Percentiles rank a stretch among this genome's conserved stretches.
These are phyloP conservation scores for Lagopus muta DNA, from an alignment of 2,113 vertebrate species.

Conservation along the genomic window DNA sequence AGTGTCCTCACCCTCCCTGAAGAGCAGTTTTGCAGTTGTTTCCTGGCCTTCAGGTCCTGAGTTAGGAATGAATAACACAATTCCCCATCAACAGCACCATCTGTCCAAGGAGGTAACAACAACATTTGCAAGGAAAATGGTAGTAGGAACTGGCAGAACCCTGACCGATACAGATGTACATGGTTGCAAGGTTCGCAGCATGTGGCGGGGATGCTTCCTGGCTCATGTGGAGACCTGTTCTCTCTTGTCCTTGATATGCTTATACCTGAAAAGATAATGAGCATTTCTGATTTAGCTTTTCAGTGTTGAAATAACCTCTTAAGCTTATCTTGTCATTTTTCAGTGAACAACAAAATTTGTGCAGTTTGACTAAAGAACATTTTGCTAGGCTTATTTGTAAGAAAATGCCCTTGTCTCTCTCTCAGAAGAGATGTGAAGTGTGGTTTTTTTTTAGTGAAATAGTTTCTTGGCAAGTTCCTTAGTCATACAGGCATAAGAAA, in stretches of 20 bases:
- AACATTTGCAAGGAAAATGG: not conserved
- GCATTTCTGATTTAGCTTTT: rapidly evolving
- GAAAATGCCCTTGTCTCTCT: not conserved
- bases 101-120: not conserved
- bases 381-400: not conserved
- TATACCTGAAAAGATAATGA: not conserved
- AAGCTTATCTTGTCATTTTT: not conserved
- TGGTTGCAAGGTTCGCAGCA: rapidly evolving
- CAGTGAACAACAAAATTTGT: not conserved
- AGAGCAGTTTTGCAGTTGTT: not conserved
- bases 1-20: not conserved
- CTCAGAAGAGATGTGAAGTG: not conserved
- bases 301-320: not conserved
- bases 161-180: not conserved
- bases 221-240: not conserved
- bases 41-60: not conserved
- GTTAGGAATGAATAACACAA: not conserved
- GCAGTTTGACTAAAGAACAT: rapidly evolving
- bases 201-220: not conserved
- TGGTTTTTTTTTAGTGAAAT: not conserved
- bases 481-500: not conserved
- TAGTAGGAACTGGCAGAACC: not conserved
- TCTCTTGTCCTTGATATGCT: not conserved
- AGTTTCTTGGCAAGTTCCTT: not conserved
- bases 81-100: not conserved